Evolutionary conservation across 2,888 invertebrate species (phyloP), one percentile per base, ranked within the genome.

Genomic region (Iselma pallidipennis): DNA sequence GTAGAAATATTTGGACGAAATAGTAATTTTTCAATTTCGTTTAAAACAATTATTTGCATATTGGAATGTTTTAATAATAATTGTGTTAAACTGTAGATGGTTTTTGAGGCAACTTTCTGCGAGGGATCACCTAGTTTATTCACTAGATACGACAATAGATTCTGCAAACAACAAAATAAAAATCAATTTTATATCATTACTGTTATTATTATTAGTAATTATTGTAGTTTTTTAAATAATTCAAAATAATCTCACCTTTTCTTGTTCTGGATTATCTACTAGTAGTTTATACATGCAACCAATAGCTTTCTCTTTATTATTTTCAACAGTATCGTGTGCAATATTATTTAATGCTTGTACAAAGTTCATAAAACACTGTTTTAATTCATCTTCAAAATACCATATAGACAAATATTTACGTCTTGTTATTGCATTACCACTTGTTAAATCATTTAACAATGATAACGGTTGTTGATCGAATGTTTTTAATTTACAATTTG

Each of bases 121-220:
- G 88, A 87, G 0, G 98, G 97, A 83, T 99, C 98, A 10, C 98
- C 98, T 9, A 99, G 84, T 81, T 99, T 98, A 80, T 99, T 98
- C 2, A 97, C 91, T 50, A 99, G 82, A 77, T 91, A 87, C 0
- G 88, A 85, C 2, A 98, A 81, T 4, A 99, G 82, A 77, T 88
- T 87, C 86, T 91, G 78, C 31, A 71, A 75, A n/a, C 4, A 21
- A 9, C 6, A n/a, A n/a, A 31, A 42, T n/a, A 42, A n/a, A 16
- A 4, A 37, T 6, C 14, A 37, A 37, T 14, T 37, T 5, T 19
- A 49, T 4, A 5, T 49, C 23, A n/a, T 49, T 4, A 16, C 19
- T 49, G 23, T 4, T 9, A 9, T 5, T 7, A 16, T 49, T 49
- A 5, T 2, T 2, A 49, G 12, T 21, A 2, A 16, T 37, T 37